Percentiles rank a stretch among this genome's conserved stretches.
These are phyloP conservation scores for Cataglyphis rosenhaueri DNA, from an alignment of 2,888 invertebrate species.

Conservation along the genomic window DNA sequence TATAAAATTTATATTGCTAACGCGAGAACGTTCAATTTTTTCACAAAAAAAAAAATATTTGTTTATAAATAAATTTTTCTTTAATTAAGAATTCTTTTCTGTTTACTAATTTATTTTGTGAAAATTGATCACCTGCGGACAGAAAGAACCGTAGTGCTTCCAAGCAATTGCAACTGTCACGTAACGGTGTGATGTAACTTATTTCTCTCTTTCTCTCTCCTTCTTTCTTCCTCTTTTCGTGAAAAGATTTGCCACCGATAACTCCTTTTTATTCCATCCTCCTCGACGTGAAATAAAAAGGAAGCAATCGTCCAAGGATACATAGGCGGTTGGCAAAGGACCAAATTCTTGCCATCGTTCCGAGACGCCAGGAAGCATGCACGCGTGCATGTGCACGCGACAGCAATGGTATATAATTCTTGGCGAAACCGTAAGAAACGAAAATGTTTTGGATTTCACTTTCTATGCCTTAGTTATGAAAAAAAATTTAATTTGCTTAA, in stretches of 20 bases:
- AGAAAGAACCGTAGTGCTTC: slow-evolving; percentile 14
- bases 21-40: background rate
- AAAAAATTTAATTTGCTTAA: slow-evolving; percentile 43
- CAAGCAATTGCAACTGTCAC: slow-evolving; percentile 33
- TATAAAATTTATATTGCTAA: background rate
- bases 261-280: slow-evolving; percentile 28
- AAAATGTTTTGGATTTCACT: slow-evolving; percentile 56
- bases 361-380: slow-evolving; percentile 10
- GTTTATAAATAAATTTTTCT: background rate
- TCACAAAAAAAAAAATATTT: background rate
- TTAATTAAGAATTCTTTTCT: background rate
- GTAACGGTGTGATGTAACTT: slow-evolving; percentile 32
- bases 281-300: slow-evolving; percentile 39
- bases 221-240: background rate
- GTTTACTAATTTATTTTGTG: background rate
- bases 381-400: slow-evolving; percentile 15
- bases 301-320: slow-evolving; percentile 53
- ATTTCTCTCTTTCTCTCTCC: background rate
- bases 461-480: slow-evolving; percentile 47
- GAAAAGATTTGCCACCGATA: slow-evolving; percentile 39
- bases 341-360: slow-evolving; percentile 61
- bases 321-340: slow-evolving; percentile 71
- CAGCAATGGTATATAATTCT: background rate
- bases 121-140: background rate
- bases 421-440: slow-evolving; percentile 5